A percentile compares a stretch with the other conserved stretches of the same genome.
phyloP scores from a whole-genome alignment of 2,797 vertebrate genomes.

The Cyprinodon diabolis region DNA sequence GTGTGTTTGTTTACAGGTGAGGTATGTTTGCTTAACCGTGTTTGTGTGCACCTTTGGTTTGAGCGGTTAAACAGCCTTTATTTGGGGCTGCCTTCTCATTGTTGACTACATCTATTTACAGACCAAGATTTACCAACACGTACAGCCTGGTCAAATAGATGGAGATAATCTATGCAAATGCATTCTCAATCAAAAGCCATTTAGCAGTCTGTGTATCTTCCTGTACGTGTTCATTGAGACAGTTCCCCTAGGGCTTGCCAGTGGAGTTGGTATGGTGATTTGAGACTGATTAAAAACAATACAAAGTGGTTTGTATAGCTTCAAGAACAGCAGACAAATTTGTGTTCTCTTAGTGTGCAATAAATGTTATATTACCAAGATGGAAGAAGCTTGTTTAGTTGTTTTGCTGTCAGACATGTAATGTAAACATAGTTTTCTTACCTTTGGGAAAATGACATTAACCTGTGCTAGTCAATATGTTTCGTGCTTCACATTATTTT shows the following conservation, averaged over 20 bases:
- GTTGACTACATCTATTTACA: conserved; percentile 63
- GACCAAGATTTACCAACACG: conserved; percentile 57
- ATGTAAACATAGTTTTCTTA: neutral
- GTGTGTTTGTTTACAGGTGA: conserved; percentile 47
- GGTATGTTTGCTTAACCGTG: conserved; percentile 43
- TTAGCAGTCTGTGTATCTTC: conserved; percentile 63
- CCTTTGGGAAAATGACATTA: neutral
- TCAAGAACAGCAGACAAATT: conserved; percentile 38
- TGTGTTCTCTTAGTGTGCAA: conserved; percentile 56
- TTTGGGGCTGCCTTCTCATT: conserved; percentile 14
- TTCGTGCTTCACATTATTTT: neutral
- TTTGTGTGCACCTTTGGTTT: conserved; percentile 36
- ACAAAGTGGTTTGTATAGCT: conserved; percentile 56
- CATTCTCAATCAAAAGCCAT: conserved; percentile 71
- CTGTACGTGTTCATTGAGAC: conserved; percentile 60
- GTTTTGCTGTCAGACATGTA: conserved; percentile 20
- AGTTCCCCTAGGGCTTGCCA: conserved; percentile 50
- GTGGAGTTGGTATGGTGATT: conserved; percentile 55
- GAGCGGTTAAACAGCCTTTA: conserved; percentile 28
- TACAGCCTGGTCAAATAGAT: conserved; percentile 74
- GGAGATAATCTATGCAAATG: conserved; percentile 75
- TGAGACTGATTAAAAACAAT: conserved; percentile 70
- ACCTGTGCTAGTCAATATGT: neutral
- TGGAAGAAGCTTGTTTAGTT: conserved; percentile 17
- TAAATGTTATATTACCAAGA: conserved; percentile 17